Percentiles rank a stretch among this genome's conserved stretches.
These are phyloP conservation scores for Neomorphus geoffroyi DNA, from an alignment of 2,797 vertebrate genomes.

Conservation along the genomic window DNA sequence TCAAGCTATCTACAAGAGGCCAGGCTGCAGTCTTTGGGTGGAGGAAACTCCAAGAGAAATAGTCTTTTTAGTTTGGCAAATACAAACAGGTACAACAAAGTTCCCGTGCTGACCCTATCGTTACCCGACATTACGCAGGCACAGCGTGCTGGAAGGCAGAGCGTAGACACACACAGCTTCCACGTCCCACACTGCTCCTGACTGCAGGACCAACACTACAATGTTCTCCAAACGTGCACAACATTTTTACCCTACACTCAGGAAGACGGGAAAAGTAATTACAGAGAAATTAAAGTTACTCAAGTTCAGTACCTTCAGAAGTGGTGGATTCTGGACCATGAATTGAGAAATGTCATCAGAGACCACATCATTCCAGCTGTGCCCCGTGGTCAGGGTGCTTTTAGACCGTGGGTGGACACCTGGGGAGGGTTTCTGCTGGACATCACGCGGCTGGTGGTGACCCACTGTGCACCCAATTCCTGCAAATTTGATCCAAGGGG, in stretches of 20 bases:
- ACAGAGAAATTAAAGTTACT: background rate
- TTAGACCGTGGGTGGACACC: background rate
- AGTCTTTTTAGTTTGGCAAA: background rate
- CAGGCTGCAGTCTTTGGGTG: background rate
- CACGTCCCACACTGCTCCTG: rapidly evolving
- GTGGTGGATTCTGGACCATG: background rate
- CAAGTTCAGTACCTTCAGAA: background rate
- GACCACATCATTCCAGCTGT: too few species aligned
- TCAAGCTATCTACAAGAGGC: background rate
- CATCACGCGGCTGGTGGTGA: background rate
- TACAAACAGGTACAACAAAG: background rate
- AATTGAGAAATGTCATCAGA: background rate
- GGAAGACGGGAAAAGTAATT: background rate
- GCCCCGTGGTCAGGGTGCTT: background rate
- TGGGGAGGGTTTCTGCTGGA: background rate
- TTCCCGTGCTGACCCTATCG: background rate
- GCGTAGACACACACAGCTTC: background rate
- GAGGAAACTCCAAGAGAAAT: background rate
- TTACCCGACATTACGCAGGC: background rate
- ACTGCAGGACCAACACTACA: rapidly evolving
- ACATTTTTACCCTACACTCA: background rate
- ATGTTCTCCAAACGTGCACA: background rate
- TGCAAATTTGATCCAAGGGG: background rate
- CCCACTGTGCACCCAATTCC: background rate
- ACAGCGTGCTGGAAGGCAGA: background rate